Percentiles rank a stretch among this genome's conserved stretches.
phyloP scores from a whole-genome alignment of 1,140 invertebrate genomes.

The Elysia chlorotica region DNA sequence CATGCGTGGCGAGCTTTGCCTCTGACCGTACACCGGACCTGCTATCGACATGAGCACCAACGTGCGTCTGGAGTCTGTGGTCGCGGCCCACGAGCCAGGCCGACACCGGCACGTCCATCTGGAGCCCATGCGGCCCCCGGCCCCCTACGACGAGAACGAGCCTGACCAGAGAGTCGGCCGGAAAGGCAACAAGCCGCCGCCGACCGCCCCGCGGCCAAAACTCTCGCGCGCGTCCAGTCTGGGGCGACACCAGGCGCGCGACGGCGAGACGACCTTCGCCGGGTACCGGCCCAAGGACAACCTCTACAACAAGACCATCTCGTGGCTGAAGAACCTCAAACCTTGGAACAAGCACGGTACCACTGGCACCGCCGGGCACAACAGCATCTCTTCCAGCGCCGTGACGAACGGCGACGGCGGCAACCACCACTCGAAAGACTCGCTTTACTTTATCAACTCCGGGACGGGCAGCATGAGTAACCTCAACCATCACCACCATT shows the following conservation, averaged over 20 bases:
- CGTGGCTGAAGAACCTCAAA: slow-evolving; percentile 33
- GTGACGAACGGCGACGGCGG: background rate
- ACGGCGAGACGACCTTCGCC: background rate
- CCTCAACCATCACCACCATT: background rate
- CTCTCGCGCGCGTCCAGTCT: background rate
- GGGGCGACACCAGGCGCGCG: background rate
- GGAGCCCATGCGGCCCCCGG: background rate
- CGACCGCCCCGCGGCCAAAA: background rate
- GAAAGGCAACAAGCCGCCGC: too few species aligned
- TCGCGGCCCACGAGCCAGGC: too few species aligned
- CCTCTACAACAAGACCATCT: slow-evolving; percentile 34
- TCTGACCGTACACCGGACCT: too few species aligned
- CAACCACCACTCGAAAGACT: background rate
- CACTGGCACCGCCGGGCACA: background rate
- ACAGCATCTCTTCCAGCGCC: background rate
- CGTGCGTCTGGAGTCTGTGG: too few species aligned
- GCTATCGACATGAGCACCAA: too few species aligned
- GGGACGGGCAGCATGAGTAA: background rate
- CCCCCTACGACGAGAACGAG: background rate
- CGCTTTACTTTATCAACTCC: background rate
- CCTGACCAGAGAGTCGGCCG: too few species aligned
- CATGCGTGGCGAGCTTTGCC: too few species aligned
- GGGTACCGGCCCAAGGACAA: slow-evolving; percentile 24
- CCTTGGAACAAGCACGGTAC: slow-evolving; percentile 24
- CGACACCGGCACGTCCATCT: background rate